A percentile compares a stretch with the other conserved stretches of the same genome.
Conservation (phyloP, 2,113 vertebrate species). For the Nesoenas mayeri region DNA sequence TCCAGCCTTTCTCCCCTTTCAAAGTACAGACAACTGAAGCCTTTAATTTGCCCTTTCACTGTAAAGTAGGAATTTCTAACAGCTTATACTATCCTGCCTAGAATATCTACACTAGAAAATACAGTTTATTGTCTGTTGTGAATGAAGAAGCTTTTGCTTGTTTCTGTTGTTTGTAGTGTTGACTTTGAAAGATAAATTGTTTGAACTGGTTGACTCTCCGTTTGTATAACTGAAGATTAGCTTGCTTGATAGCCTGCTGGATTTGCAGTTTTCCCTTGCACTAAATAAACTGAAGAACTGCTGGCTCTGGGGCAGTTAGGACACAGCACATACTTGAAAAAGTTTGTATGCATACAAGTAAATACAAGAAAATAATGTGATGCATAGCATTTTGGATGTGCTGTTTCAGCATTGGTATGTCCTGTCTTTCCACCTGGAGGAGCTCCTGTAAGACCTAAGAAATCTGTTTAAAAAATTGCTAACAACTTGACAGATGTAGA, state of each 20-base stretch:
- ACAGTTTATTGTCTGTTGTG: constrained; percentile 15
- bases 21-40: constrained; percentile 24
- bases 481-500: background rate
- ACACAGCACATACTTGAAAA: background rate
- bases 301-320: background rate
- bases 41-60: constrained; percentile 56
- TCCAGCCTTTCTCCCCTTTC: constrained; percentile 23
- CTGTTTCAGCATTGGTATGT: background rate
- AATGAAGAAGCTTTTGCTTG: constrained; percentile 21
- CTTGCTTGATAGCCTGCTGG: background rate
- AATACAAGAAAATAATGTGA: background rate
- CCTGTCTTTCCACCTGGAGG: background rate
- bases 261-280: constrained; percentile 21
- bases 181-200: constrained; percentile 39
- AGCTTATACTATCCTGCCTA: constrained; percentile 6
- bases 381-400: background rate
- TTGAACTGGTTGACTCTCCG: background rate
- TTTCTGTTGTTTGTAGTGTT: constrained; percentile 12
- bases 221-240: constrained; percentile 6
- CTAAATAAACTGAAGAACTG: background rate
- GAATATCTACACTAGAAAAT: background rate
- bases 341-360: background rate
- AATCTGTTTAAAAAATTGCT: background rate
- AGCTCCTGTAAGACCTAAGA: background rate
- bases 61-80: constrained; percentile 26